These are phyloP conservation scores for Calycopis cecrops DNA, from an alignment of 1,140 invertebrate genomes.

Conservation along the genomic window DNA sequence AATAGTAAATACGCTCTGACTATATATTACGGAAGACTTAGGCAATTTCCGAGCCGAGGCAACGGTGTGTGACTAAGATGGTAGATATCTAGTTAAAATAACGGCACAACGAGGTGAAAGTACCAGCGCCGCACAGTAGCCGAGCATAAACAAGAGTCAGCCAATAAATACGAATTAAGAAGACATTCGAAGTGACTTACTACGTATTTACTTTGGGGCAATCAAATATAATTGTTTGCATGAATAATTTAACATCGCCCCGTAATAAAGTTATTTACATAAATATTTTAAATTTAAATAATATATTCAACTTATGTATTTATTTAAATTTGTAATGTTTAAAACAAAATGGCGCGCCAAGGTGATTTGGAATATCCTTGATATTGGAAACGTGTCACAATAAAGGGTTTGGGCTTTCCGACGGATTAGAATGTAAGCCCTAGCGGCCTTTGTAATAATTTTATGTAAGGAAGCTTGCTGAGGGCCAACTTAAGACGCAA, in stretches of 20 bases:
- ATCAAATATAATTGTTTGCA: slow-evolving; percentile 1
- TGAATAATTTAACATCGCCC: neutral
- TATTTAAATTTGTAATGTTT: neutral
- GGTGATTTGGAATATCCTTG: neutral
- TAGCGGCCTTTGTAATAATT: too few relatives aligned
- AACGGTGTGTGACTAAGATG: slow-evolving; percentile 40
- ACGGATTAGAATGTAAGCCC: too few relatives aligned
- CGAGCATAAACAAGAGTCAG: slow-evolving; percentile 30
- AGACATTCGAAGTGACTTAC: neutral
- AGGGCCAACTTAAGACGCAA: too few relatives aligned
- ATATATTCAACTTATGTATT: slow-evolving; percentile 4
- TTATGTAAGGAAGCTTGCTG: too few relatives aligned
- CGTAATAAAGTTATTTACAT: slow-evolving; percentile 8
- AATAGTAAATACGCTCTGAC: too few relatives aligned
- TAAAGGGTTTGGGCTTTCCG: too few relatives aligned
- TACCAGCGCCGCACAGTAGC: slow-evolving; percentile 33
- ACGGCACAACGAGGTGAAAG: slow-evolving; percentile 64
- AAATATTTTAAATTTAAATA: slow-evolving; percentile 2
- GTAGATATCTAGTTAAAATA: slow-evolving; percentile 43
- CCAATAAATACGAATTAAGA: slow-evolving; percentile 15
- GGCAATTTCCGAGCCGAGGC: slow-evolving; percentile 46
- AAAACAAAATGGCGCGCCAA: slow-evolving; percentile 9
- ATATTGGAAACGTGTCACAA: neutral
- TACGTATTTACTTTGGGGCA: neutral
- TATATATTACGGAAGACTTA: slow-evolving; percentile 37